Evolutionary conservation across 2,113 vertebrate genomes (phyloP).

Genomic region (Microtus oregoni): DNA sequence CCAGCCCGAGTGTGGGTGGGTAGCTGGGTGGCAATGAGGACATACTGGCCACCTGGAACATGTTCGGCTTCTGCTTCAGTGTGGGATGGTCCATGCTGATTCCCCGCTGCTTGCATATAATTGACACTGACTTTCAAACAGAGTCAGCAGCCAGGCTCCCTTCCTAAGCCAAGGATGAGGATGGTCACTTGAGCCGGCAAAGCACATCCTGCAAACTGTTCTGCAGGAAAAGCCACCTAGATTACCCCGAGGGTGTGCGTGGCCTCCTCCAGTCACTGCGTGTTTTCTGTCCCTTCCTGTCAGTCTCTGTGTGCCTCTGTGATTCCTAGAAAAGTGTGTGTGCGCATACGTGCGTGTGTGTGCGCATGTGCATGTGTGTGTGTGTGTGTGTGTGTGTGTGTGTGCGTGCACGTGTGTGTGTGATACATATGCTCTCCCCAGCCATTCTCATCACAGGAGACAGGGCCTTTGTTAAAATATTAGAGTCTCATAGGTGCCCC

Average conservation of each 20-base stretch:
- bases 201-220: not conserved
- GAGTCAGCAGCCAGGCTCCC: not conserved
- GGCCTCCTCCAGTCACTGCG: not conserved
- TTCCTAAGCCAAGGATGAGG: not conserved
- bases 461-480: not conserved
- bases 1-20: not conserved
- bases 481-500: not conserved
- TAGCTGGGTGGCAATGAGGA: not conserved
- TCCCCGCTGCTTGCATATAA: not conserved
- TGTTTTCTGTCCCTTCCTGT: not conserved
- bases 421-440: accelerated
- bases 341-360: not conserved
- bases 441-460: not conserved
- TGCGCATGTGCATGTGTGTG: not conserved
- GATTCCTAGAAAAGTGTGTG: not conserved
- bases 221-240: not conserved
- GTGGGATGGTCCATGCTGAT: too few relatives aligned
- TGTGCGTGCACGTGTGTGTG: not conserved
- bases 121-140: not conserved
- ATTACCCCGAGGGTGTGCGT: not conserved
- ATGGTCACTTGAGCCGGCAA: not conserved
- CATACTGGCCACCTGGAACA: not conserved
- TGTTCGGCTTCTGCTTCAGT: not conserved
- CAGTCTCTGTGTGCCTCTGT: not conserved
- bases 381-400: not conserved